These are phyloP conservation scores for Cliona cf. orientalis DNA, from an alignment of 37 sponge, comb jelly and placozoan species.

Conservation along the genomic window DNA sequence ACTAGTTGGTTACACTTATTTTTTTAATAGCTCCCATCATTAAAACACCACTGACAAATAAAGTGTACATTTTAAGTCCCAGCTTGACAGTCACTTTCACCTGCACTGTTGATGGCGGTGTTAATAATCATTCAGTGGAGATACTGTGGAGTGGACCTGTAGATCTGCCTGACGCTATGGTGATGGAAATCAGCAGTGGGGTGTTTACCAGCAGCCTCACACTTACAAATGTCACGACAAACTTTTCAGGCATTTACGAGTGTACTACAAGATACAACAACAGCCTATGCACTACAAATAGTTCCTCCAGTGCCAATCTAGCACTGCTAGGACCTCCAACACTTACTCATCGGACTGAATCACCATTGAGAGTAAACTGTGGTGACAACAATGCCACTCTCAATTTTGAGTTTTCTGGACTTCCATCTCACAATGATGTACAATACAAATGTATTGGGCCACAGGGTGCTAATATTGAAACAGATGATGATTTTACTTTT, in stretches of 20 bases:
- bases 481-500: too few species aligned
- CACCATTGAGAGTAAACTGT: slow-evolving; percentile 6
- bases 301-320: neutral
- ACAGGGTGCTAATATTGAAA: too few species aligned
- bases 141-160: slow-evolving; percentile 35
- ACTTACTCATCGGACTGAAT: neutral
- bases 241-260: slow-evolving; percentile 2
- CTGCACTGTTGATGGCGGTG: slow-evolving; percentile 33
- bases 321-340: neutral
- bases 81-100: slow-evolving; percentile 6
- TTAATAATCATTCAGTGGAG: neutral
- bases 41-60: slow-evolving; percentile 4
- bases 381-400: neutral
- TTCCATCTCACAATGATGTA: too few species aligned
- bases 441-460: too few species aligned
- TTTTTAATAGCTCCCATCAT: too few species aligned
- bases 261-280: slow-evolving; percentile 1
- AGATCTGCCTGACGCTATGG: neutral
- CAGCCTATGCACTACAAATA: neutral
- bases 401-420: too few species aligned
- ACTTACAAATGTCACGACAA: neutral
- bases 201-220: neutral
- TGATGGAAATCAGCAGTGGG: neutral
- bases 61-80: neutral
- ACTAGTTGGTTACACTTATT: too few species aligned